These are phyloP conservation scores for Ormyrus pomaceus DNA, from an alignment of 2,888 invertebrate genomes.

Conservation along the genomic window DNA sequence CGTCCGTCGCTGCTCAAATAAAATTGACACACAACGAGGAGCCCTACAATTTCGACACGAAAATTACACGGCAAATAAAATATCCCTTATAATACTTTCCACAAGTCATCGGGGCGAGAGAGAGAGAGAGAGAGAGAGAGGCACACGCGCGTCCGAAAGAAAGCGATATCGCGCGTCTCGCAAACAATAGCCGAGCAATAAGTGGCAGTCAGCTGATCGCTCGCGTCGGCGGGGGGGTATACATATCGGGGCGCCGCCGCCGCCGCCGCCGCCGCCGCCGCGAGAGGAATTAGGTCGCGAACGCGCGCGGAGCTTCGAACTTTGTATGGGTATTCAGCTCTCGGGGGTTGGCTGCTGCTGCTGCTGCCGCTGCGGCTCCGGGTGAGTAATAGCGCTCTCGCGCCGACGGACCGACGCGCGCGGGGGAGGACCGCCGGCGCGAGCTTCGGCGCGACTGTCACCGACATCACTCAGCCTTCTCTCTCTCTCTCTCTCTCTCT, in stretches of 20 bases:
- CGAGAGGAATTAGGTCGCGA: constrained; percentile 71
- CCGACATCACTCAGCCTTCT: constrained; percentile 68
- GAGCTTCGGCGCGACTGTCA: constrained; percentile 63
- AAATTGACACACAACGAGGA: too few relatives aligned
- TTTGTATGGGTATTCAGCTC: constrained; percentile 69
- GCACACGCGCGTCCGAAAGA: too few relatives aligned
- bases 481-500: constrained; percentile 22
- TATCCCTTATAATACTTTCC: too few relatives aligned
- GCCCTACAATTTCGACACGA: too few relatives aligned
- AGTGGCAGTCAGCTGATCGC: too few relatives aligned
- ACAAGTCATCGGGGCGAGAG: background rate
- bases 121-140: constrained; percentile 1
- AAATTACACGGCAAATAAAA: too few relatives aligned
- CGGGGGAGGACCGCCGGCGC: constrained; percentile 52
- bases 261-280: background rate
- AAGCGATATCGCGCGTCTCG: too few relatives aligned
- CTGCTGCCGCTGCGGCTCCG: constrained; percentile 53
- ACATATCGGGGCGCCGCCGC: too few relatives aligned
- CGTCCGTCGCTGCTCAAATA: too few relatives aligned
- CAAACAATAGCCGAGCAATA: too few relatives aligned
- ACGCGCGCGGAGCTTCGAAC: constrained; percentile 65
- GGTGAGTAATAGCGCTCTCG: constrained; percentile 68
- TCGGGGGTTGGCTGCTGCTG: constrained; percentile 48
- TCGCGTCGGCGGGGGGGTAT: too few relatives aligned
- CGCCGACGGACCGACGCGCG: constrained; percentile 57